These are phyloP conservation scores for Lacanobia wlatinum DNA, from an alignment of 2,888 invertebrate species.

Conservation along the genomic window DNA sequence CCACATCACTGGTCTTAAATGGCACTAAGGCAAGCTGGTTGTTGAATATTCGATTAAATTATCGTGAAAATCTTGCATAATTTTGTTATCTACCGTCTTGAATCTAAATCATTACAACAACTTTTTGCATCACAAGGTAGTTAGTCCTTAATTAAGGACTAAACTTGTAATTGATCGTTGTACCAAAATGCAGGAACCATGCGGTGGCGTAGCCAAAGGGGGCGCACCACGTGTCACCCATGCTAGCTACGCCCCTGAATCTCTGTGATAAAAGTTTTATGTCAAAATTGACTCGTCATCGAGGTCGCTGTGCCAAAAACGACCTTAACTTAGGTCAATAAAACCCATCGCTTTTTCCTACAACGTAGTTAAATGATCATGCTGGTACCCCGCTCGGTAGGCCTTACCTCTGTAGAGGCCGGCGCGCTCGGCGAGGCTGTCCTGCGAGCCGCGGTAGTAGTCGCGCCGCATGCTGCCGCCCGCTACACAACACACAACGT, in stretches of 20 bases:
- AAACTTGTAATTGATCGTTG: too few species aligned
- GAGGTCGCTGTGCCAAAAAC: neutral
- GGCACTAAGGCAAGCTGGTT: neutral
- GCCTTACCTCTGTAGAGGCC: conserved; percentile 93
- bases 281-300: neutral
- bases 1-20: neutral
- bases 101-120: neutral
- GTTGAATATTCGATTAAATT: neutral
- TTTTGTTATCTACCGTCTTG: neutral
- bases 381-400: neutral
- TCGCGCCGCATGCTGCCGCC: conserved; percentile 94
- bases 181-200: too few species aligned
- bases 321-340: neutral
- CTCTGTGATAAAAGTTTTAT: too few species aligned
- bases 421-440: conserved; percentile 94
- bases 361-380: rapidly evolving
- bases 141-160: neutral
- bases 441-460: conserved; percentile 97
- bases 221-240: neutral
- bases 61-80: neutral
- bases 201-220: too few species aligned
- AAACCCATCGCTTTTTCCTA: conserved; percentile 9
- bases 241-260: neutral
- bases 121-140: neutral
- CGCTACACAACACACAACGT: conserved; percentile 67